Conservation (phyloP, 2,797 vertebrate species). For the Poliocrania exsul region DNA sequence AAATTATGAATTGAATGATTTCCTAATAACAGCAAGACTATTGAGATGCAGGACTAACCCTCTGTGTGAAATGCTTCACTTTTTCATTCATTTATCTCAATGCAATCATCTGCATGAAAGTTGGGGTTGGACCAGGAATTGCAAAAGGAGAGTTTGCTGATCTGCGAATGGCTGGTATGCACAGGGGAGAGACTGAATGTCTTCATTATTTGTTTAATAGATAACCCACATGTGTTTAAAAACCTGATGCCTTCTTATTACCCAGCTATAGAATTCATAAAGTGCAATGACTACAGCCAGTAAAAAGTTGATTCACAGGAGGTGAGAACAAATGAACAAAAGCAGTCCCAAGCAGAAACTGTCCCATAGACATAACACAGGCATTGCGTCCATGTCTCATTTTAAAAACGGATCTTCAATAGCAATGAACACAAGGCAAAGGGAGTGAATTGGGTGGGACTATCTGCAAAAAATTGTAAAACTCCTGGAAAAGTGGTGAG, state of each 20-base stretch:
- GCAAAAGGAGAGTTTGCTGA: not conserved
- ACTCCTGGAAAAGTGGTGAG: not conserved
- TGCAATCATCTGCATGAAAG: not conserved
- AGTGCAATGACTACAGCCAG: not conserved
- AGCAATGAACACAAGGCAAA: not conserved
- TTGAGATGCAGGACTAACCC: not conserved
- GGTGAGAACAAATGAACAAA: not conserved
- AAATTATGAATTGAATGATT: constrained; percentile 46
- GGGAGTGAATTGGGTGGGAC: not conserved
- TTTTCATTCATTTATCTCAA: constrained; percentile 9
- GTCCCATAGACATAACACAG: fast-evolving
- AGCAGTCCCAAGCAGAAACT: not conserved
- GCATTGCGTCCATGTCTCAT: not conserved
- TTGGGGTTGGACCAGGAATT: not conserved
- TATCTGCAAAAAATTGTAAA: not conserved
- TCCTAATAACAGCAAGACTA: constrained; percentile 19
- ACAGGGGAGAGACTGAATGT: not conserved
- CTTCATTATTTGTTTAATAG: not conserved
- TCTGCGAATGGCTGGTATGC: fast-evolving
- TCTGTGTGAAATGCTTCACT: not conserved
- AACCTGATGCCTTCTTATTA: not conserved
- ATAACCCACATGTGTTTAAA: not conserved
- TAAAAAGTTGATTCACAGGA: not conserved
- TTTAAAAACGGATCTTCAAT: not conserved
- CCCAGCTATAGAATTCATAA: not conserved